Base-by-base conservation (phyloP, 2,888 invertebrate species). In the Alitta virens region DNA sequence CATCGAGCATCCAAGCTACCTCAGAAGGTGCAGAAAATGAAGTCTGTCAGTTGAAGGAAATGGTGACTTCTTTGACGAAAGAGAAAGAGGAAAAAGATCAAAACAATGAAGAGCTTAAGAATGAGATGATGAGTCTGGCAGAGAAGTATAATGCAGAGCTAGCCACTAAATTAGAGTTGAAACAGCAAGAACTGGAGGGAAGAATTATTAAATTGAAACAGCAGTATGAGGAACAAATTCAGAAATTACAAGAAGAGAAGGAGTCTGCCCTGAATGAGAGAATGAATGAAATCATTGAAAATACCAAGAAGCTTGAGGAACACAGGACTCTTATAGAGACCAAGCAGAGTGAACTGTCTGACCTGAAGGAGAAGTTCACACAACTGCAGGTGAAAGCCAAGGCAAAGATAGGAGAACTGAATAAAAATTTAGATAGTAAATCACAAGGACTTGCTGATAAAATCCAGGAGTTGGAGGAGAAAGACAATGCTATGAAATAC, bases 61-160 rank as follows among this genome's bases (percentile, higher is more conserved):
- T 33, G 33, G 33, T 33, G 33, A 33, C 33, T 5, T 33, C 33
- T 5, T 33, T 33, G 33, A 33, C 33, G 33, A 33, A 33, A 33
- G 33, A 33, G 12, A 51, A 59, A 25, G 59, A 59, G 2, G 3
- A 49, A 5, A 43, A 46, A 33, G 27, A 7, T 1, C 24, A 57
- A n/a, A 46, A 16, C 33, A 26, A n/a, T 3, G 26, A 46, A 18
- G 18, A 72, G 56, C 54, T 63, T 12, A 38, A 59, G 9, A 63
- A 63, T 38, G 62, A 63, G 33, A 64, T 74, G 7, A 40, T 42
- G n/a, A 58, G 70, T 23, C 43, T 75, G 7, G 63, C 69, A 50
- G 66, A 27, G 12, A 59, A n/a, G 24, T 40, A 59, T 2, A 64
- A 74, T 57, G 72, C 74, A 49, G 77, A 75, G 66, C 73, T 73